These are phyloP conservation scores for Tokudaia muenninki DNA, from an alignment of 2,797 vertebrate species.

Conservation along the genomic window DNA sequence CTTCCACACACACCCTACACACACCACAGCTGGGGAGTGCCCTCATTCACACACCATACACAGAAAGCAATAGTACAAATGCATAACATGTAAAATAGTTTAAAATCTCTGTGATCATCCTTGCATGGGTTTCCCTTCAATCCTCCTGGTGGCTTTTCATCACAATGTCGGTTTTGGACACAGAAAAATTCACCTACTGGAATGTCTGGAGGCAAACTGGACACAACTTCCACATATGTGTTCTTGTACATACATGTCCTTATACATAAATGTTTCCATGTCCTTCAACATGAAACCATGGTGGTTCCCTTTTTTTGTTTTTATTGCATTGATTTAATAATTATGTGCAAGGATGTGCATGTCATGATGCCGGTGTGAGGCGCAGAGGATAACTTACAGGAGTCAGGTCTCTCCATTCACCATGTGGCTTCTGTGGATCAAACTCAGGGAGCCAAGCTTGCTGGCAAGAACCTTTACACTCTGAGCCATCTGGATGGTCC, in stretches of 20 bases:
- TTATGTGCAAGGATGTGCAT: background rate
- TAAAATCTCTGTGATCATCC: conserved; percentile 89
- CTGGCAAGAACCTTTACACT: background rate
- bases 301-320: conserved; percentile 85
- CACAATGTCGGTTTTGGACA: conserved; percentile 94
- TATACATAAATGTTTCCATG: conserved; percentile 88
- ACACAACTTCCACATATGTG: conserved; percentile 89
- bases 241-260: too few species aligned
- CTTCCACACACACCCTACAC: too few species aligned
- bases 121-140: conserved; percentile 95
- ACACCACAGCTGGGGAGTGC: background rate
- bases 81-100: too few species aligned
- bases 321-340: background rate
- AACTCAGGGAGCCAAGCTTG: background rate
- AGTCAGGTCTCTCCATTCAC: conserved; percentile 80
- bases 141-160: conserved; percentile 93
- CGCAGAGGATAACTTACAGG: background rate
- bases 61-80: too few species aligned
- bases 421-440: background rate
- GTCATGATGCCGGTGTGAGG: background rate
- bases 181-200: conserved; percentile 91
- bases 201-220: conserved; percentile 93
- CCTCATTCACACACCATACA: too few species aligned
- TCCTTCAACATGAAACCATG: conserved; percentile 94
- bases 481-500: background rate